Evolutionary conservation across 2,888 invertebrate species (phyloP).

Genomic region (Andricus curvator): DNA sequence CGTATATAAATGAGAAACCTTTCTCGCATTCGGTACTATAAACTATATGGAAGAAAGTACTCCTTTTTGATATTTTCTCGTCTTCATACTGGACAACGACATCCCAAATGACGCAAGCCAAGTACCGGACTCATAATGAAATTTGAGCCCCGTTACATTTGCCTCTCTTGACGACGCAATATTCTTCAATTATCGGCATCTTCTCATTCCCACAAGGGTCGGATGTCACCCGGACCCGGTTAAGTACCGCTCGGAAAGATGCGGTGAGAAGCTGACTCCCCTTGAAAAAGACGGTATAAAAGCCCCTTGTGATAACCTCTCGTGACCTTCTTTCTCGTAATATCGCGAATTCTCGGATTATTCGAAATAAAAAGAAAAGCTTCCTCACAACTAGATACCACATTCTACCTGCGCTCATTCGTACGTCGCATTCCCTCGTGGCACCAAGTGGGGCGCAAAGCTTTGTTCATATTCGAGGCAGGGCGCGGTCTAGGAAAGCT

Average conservation of each 20-base stretch:
- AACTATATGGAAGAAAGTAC: neutral
- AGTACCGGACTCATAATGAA: constrained; percentile 58
- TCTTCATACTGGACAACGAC: constrained; percentile 1
- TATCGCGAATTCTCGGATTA: constrained; percentile 32
- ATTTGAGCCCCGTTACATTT: constrained; percentile 68
- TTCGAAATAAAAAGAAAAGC: constrained; percentile 36
- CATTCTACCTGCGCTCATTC: constrained; percentile 33
- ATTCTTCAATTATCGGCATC: constrained; percentile 68
- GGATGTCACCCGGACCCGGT: neutral
- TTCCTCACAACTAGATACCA: constrained; percentile 32
- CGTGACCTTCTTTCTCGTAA: constrained; percentile 37
- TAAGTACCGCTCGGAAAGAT: constrained; percentile 26
- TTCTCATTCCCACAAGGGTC: constrained; percentile 20
- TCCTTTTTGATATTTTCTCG: constrained; percentile 11
- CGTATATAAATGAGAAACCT: constrained; percentile 25
- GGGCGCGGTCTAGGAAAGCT: neutral
- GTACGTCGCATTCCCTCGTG: constrained; percentile 30
- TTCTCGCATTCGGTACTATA: constrained; percentile 4
- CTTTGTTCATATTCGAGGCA: constrained; percentile 28
- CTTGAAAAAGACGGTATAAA: constrained; percentile 25
- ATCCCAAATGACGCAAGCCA: constrained; percentile 3
- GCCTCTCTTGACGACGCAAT: constrained; percentile 64
- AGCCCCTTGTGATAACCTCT: constrained; percentile 37
- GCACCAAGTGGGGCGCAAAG: constrained; percentile 32
- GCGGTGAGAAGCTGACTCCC: constrained; percentile 3